A percentile compares a stretch with the other conserved stretches of the same genome.
Conservation (phyloP, 1,140 invertebrate species). For the Aplysia californica region DNA sequence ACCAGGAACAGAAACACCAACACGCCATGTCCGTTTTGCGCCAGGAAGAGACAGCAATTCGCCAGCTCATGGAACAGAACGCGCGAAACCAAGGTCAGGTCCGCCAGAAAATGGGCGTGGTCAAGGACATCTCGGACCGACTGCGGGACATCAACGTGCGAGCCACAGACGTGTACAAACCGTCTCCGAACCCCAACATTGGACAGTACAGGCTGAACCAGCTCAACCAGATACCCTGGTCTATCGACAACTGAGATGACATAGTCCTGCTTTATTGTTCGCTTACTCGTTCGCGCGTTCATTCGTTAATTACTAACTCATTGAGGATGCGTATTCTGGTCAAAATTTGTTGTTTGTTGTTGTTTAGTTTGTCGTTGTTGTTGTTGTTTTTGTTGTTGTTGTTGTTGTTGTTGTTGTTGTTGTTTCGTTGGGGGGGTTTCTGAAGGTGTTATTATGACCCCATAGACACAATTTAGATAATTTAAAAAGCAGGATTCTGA, state of each 20-base stretch:
- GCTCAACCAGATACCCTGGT: conserved; percentile 41
- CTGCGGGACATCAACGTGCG: conserved; percentile 35
- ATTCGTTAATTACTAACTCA: too few relatives aligned
- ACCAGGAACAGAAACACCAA: conserved; percentile 32
- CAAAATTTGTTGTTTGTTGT: too few relatives aligned
- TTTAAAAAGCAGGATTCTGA: too few relatives aligned
- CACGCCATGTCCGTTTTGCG: conserved; percentile 34
- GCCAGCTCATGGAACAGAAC: conserved; percentile 42
- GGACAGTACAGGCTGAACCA: conserved; percentile 34
- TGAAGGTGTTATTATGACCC: too few relatives aligned
- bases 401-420: too few relatives aligned
- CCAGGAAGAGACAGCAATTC: conserved; percentile 40
- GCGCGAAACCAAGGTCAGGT: conserved; percentile 35
- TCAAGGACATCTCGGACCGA: conserved; percentile 30
- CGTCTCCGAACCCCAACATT: conserved; percentile 31
- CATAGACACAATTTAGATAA: too few relatives aligned
- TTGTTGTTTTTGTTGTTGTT: too few relatives aligned
- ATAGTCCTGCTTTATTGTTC: not conserved
- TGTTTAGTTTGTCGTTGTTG: too few relatives aligned
- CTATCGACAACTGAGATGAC: not conserved
- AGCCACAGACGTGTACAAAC: conserved; percentile 33
- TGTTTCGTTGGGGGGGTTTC: too few relatives aligned
- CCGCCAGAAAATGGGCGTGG: conserved; percentile 30
- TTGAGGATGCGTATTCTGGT: too few relatives aligned
- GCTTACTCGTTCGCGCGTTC: not conserved